phyloP scores from a whole-genome alignment of 2,113 vertebrate genomes.

The Girardinichthys multiradiatus region DNA sequence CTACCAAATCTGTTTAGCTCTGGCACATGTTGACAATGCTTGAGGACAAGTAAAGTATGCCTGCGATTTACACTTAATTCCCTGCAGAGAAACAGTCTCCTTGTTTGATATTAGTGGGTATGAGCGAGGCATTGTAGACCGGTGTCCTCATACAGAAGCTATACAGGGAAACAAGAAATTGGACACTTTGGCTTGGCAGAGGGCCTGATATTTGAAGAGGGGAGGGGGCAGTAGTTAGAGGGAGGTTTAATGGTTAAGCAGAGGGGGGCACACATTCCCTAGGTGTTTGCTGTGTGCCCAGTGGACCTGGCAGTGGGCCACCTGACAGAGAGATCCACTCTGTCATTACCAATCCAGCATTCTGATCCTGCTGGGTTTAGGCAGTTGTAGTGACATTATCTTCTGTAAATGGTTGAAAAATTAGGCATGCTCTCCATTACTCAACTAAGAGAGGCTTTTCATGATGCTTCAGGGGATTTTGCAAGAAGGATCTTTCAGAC shows the following conservation, averaged over 20 bases:
- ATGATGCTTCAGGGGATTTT: conserved; percentile 36
- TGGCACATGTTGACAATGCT: conserved; percentile 1
- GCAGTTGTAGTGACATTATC: conserved; percentile 77
- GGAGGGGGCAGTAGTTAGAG: conserved; percentile 53
- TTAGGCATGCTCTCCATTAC: conserved; percentile 54
- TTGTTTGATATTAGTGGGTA: conserved; percentile 20
- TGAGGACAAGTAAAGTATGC: conserved; percentile 6
- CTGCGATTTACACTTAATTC: conserved; percentile 3
- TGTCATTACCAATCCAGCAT: conserved; percentile 64
- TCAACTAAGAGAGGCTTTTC: conserved; percentile 56
- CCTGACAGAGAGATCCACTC: conserved; percentile 72
- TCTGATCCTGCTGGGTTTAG: conserved; percentile 67
- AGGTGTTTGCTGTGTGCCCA: conserved; percentile 79
- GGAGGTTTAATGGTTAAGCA: conserved; percentile 74
- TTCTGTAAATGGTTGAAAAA: conserved; percentile 67
- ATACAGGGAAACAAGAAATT: conserved; percentile 76
- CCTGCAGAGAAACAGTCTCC: conserved; percentile 18
- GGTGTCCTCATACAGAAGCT: conserved; percentile 69
- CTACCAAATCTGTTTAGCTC: not conserved
- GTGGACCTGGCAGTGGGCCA: conserved; percentile 76
- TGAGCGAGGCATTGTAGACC: conserved; percentile 56
- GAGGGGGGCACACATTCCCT: conserved; percentile 78
- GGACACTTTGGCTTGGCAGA: conserved; percentile 70
- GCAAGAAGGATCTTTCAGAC: conserved; percentile 53
- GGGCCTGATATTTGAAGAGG: conserved; percentile 75